phyloP scores from a whole-genome alignment of 2,797 vertebrate genomes.

The Pseudochaenichthys georgianus region DNA sequence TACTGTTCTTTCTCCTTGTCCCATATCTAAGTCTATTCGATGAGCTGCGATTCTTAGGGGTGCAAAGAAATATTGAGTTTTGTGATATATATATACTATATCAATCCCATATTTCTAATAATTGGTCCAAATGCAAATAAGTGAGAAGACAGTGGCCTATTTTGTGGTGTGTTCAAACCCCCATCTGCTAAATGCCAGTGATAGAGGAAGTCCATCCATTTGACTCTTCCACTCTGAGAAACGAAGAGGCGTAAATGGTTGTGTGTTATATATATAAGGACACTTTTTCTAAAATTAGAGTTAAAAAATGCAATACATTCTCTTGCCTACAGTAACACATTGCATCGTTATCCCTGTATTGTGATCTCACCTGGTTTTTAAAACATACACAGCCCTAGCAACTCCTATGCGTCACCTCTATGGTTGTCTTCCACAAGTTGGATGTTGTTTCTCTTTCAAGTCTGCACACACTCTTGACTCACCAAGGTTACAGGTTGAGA shows the following conservation, averaged over 20 bases:
- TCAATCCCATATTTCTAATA: neutral
- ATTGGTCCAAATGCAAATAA: neutral
- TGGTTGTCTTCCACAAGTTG: neutral
- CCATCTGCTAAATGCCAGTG: neutral
- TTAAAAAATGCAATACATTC: too few species aligned
- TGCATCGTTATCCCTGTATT: too few species aligned
- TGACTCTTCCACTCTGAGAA: neutral
- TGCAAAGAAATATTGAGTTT: neutral
- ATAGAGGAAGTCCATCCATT: neutral
- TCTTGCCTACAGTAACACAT: too few species aligned
- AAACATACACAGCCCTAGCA: too few species aligned
- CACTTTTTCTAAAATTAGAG: too few species aligned
- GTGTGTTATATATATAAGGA: neutral
- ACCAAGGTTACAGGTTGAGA: conserved; percentile 21
- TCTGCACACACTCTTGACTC: conserved; percentile 20
- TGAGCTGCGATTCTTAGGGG: neutral
- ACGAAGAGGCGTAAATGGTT: neutral
- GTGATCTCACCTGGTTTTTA: too few species aligned
- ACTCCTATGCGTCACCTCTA: conserved; percentile 2
- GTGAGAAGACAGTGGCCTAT: neutral
- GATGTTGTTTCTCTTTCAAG: conserved; percentile 12
- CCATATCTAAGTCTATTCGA: conserved; percentile 4
- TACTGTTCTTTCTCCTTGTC: conserved; percentile 3
- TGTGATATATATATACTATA: neutral
- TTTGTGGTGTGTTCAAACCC: neutral